Base-by-base conservation (phyloP, 2,888 invertebrate species). In the Gortyna flavago region DNA sequence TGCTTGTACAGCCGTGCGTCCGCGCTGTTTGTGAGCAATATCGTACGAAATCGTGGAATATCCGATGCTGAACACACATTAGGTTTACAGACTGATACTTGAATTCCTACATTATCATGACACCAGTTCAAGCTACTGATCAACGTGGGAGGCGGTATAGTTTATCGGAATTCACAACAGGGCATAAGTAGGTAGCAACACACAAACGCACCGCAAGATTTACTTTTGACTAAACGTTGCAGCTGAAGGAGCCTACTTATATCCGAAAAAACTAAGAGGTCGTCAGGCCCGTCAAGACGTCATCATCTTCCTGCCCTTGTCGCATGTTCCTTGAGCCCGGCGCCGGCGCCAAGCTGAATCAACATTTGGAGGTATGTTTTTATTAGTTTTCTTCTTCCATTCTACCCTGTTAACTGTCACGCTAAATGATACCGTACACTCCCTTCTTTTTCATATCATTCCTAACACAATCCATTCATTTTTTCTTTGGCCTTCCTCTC, bases 1-100 rank as follows among this genome's bases (percentile, higher is more conserved):
- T 84, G 83, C 82, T 82, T 57, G 75, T 64, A 59, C 64, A 64
- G 68, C 67, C 72, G 66, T 65, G 75, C 73, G 48, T 59, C 25
- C 25, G 44, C 62, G 38, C 59, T 77, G 75, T 77, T 77, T 83
- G 72, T 48, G 54, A 35, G 69, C 61, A 38, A 64, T 72, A 54
- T 38, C 25, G 44, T 16, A 51, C 54, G 61, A 69, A 32, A 13
- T 32, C n/a, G 6, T 18, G 61, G 59, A 62, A n/a, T n/a, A n/a
- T 71, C n/a, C n/a, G 29, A 51, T 35, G 44, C 32, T 41, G 13
- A 62, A 35, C 32, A 41, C 59, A 66, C 41, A 71, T 41, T 35
- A 21, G 13, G 44, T n/a, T 51, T 35, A 59, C 11, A 21, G 2
- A 68, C n/a, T 29, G 38, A 3, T 16, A 41, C 57, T 61, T 32